phyloP scores from a whole-genome alignment of 2,113 vertebrate genomes.

The Struthidea cinerea region DNA sequence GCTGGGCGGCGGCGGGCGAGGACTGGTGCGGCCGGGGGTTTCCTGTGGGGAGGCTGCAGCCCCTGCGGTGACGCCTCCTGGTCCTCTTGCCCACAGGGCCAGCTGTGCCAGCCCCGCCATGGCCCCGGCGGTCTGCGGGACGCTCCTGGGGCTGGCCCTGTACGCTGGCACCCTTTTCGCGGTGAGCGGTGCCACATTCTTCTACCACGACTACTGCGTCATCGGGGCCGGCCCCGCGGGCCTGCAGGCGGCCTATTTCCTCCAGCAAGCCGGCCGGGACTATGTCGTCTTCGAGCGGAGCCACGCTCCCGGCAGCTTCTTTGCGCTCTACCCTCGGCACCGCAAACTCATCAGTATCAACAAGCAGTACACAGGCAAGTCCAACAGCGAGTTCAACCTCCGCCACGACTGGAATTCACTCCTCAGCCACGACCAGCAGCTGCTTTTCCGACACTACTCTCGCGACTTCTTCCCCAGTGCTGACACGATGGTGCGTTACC shows the following conservation, averaged over 20 bases:
- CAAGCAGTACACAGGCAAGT: constrained; percentile 86
- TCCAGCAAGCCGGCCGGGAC: constrained; percentile 80
- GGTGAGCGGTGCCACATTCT: accelerated
- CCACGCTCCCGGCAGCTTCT: constrained; percentile 85
- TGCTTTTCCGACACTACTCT: constrained; percentile 84
- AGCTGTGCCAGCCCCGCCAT: neutral
- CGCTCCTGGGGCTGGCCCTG: constrained; percentile 38
- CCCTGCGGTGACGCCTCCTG: accelerated
- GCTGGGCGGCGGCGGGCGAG: accelerated
- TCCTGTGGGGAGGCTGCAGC: accelerated
- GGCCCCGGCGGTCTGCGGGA: neutral
- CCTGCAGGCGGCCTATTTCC: constrained; percentile 88
- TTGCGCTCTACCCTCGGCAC: constrained; percentile 88
- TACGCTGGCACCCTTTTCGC: neutral
- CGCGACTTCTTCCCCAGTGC: constrained; percentile 84
- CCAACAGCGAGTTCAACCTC: constrained; percentile 92
- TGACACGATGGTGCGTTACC: constrained; percentile 80
- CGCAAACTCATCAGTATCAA: constrained; percentile 97
- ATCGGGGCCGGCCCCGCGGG: constrained; percentile 90
- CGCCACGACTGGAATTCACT: constrained; percentile 98
- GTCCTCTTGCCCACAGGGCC: accelerated
- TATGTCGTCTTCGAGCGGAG: constrained; percentile 88
- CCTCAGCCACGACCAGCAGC: constrained; percentile 78
- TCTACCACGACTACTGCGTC: constrained; percentile 84
- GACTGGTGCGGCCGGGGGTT: accelerated